Evolutionary conservation across 23 tunicate genomes (phyloP), one percentile per base, ranked within the genome.

Genomic region (Corella eumyota): DNA sequence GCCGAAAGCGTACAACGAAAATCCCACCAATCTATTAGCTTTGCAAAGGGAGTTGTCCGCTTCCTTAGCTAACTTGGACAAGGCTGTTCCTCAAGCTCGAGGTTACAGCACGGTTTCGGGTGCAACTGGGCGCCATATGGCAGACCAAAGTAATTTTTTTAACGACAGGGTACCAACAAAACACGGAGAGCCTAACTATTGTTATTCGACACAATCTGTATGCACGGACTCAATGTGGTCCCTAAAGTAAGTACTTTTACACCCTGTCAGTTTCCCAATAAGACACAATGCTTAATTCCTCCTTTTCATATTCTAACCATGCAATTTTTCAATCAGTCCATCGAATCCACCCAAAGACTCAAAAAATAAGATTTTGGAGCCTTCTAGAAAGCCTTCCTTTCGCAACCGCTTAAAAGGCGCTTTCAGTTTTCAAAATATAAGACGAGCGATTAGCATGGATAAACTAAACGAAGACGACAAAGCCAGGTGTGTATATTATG

Each of bases 371-470:
- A n/a, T n/a, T n/a, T n/a, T n/a, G n/a, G n/a, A n/a, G n/a, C n/a
- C n/a, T n/a, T n/a, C n/a, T n/a, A n/a, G n/a, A n/a, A n/a, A n/a
- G n/a, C n/a, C n/a, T n/a, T 76, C 85, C 27, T 61, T 88, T 2
- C 73, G 73, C 9, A 53, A 61, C 22, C 76, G 96, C 33, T 33
- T 88, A 22, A 68, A 73, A 56, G 85, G 88, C 27, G 96, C 96
- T 0, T 88, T 88, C 70, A 88, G 96, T 47, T 88, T 88, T 50
- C 88, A 78, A 40, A 88, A 88, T 56, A 73, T 88, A 25, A 54
- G 88, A 25, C 73, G 66, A 62, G 96, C 96, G 6, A 78, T 88
- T 36, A 88, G 96, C 49, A 71, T 66, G 63, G 96, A 88, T 25
- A 88, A 67, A 54, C 51, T 88, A 11, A 62, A 69, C 60, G 88